Evolutionary conservation across 2,797 vertebrate species (phyloP).

Genomic region (Neosilurus mollespiculum): DNA sequence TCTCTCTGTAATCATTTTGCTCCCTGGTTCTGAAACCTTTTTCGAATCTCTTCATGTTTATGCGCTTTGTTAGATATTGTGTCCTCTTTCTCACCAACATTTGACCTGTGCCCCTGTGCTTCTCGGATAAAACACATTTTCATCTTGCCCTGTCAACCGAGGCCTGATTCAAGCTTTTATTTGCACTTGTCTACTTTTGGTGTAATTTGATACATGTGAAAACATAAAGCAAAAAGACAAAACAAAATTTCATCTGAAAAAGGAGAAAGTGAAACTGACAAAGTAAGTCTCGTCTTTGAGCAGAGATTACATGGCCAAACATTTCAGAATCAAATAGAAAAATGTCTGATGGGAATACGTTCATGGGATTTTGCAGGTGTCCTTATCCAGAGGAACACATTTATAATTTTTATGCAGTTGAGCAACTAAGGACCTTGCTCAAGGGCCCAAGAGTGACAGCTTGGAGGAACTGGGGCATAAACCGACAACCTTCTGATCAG

Average conservation of each 20-base stretch:
- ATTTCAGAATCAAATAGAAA: constrained; percentile 5
- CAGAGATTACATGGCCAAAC: constrained; percentile 17
- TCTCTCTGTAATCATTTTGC: constrained; percentile 11
- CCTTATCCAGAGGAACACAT: too few species aligned
- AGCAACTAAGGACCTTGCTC: too few species aligned
- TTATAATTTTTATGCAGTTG: too few species aligned
- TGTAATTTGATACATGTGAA: constrained; percentile 48
- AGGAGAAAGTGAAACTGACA: constrained; percentile 19
- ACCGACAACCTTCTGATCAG: too few species aligned
- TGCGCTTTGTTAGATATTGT: constrained; percentile 16
- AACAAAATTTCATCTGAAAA: constrained; percentile 30
- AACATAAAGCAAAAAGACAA: constrained; percentile 34
- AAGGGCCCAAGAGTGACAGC: too few species aligned
- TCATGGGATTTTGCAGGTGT: too few species aligned
- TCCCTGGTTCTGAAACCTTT: constrained; percentile 43
- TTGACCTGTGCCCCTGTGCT: constrained; percentile 18
- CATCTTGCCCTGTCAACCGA: constrained; percentile 40
- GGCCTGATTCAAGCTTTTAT: constrained; percentile 42
- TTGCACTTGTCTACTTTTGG: constrained; percentile 41
- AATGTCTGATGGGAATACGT: constrained; percentile 39
- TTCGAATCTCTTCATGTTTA: constrained; percentile 23
- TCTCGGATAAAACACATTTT: constrained; percentile 31
- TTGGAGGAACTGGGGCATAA: too few species aligned
- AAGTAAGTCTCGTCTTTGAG: not conserved
- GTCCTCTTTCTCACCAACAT: constrained; percentile 19